Percentiles rank a stretch among this genome's conserved stretches.
Conservation (phyloP, 2,888 invertebrate species). For the Carterocephalus palaemon region DNA sequence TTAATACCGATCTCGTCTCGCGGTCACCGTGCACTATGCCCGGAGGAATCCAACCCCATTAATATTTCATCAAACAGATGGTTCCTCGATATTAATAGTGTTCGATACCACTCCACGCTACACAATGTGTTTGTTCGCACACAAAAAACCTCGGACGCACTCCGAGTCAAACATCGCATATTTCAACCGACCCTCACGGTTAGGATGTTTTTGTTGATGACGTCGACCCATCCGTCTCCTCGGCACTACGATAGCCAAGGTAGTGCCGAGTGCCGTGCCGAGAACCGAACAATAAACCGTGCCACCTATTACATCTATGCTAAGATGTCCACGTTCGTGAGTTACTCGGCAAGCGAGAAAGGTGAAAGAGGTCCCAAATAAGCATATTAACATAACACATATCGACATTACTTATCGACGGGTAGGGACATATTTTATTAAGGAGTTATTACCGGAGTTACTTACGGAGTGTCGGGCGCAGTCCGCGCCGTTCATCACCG, state of each 20-base stretch:
- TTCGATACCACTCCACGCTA: slow-evolving; percentile 34
- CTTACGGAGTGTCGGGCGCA: slow-evolving; percentile 45
- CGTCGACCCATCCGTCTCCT: background rate
- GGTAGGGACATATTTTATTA: slow-evolving; percentile 57
- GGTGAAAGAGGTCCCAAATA: slow-evolving; percentile 13
- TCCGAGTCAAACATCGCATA: slow-evolving; percentile 44
- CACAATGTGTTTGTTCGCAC: slow-evolving; percentile 34
- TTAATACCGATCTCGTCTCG: slow-evolving; percentile 46
- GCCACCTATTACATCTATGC: slow-evolving; percentile 5
- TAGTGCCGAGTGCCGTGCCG: too few species aligned
- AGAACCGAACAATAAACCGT: too few species aligned
- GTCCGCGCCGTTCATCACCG: slow-evolving; percentile 45
- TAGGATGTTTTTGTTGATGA: slow-evolving; percentile 5
- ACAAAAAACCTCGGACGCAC: slow-evolving; percentile 44
- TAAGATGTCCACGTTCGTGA: slow-evolving; percentile 1
- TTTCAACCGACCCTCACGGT: slow-evolving; percentile 29
- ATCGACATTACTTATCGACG: slow-evolving; percentile 39
- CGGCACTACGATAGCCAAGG: too few species aligned
- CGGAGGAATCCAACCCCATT: slow-evolving; percentile 59
- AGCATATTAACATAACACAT: slow-evolving; percentile 41
- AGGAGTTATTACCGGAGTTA: slow-evolving; percentile 49
- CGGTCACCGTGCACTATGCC: slow-evolving; percentile 43
- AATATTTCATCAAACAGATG: slow-evolving; percentile 68
- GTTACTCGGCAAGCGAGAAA: slow-evolving; percentile 7
- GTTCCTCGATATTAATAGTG: slow-evolving; percentile 45